Evolutionary conservation across 2,888 invertebrate species (phyloP).

Genomic region (Anoncus sp.): DNA sequence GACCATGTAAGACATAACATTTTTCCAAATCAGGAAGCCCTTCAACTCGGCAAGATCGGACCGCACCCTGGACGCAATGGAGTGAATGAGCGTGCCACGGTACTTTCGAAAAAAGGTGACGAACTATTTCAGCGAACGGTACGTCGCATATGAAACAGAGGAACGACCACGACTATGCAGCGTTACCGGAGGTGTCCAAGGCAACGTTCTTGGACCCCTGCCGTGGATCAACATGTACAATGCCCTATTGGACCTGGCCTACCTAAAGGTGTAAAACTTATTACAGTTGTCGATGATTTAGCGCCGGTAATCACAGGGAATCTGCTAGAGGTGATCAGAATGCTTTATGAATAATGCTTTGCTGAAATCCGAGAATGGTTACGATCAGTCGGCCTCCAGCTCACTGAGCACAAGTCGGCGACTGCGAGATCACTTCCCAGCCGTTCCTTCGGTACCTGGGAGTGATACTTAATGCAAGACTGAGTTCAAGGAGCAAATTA

Average conservation of each 20-base stretch:
- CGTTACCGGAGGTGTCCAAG: conserved; percentile 57
- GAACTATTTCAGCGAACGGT: conserved; percentile 61
- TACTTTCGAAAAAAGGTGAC: conserved; percentile 62
- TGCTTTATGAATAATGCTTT: conserved; percentile 14
- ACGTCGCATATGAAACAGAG: conserved; percentile 56
- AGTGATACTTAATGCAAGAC: conserved; percentile 63
- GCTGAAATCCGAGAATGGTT: conserved; percentile 20
- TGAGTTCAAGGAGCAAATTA: conserved; percentile 59
- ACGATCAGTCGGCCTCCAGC: conserved; percentile 52
- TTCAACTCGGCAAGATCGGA: conserved; percentile 68
- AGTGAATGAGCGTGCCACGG: conserved; percentile 46
- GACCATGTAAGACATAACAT: too few relatives aligned
- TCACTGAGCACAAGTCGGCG: conserved; percentile 61
- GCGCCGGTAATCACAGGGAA: conserved; percentile 52
- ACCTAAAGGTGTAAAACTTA: conserved; percentile 17
- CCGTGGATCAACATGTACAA: conserved; percentile 60
- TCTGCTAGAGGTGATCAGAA: conserved; percentile 43
- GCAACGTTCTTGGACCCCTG: conserved; percentile 51
- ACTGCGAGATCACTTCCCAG: conserved; percentile 57
- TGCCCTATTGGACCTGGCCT: conserved; percentile 39
- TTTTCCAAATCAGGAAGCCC: conserved; percentile 61
- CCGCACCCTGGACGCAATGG: conserved; percentile 54
- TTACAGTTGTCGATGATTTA: conserved; percentile 53
- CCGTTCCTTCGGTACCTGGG: conserved; percentile 66
- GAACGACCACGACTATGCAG: conserved; percentile 39